Evolutionary conservation across 2,113 vertebrate genomes (phyloP), one percentile per base, ranked within the genome.

Genomic region (Tychaedon coryphoeus): DNA sequence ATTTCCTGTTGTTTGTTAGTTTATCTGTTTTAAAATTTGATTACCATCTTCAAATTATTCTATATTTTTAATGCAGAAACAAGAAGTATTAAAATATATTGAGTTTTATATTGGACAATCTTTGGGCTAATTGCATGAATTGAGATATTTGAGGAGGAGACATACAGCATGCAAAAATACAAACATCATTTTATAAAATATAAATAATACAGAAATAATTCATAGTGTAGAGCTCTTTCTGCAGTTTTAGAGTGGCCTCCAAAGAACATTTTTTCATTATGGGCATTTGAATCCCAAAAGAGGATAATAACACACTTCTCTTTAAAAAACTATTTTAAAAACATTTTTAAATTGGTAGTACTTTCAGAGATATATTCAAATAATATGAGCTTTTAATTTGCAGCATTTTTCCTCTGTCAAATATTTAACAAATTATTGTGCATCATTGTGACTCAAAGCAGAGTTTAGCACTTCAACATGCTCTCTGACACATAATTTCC

Each of bases 1-100:
- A 15, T 1, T 36, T 73, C 6, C 14, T n/a, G 8, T 25, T 57
- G 1, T 7, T 57, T 57, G 9, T 23, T 67, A 3, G 0, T 17
- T 64, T 51, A 2, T 8, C 34, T 10, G 31, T 64, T 75, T 38
- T 33, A 0, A 6, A 43, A 40, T 74, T 50, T 75, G 2, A 69
- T 53, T 18, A 36, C 2, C 1, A 4, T 36, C 18, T 50, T 57
- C 25, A 45, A 73, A 65, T 53, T 70, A 34, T 65, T 91, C 38
- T 26, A 23, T 48, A 29, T 70, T 61, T 34, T 33, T 70, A 38
- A 84, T 23, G 1, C 18, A 70, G 12, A 83, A 91, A 7, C 4
- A 50, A 3, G 7, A 43, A 51, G 16, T 38, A 57, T 19, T 24
- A 13, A 72, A 58, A 64, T 65, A 43, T 17, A 34, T 10, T 29